Conservation (phyloP, 2,888 invertebrate species). For the Tanytarsus gracilentus region DNA sequence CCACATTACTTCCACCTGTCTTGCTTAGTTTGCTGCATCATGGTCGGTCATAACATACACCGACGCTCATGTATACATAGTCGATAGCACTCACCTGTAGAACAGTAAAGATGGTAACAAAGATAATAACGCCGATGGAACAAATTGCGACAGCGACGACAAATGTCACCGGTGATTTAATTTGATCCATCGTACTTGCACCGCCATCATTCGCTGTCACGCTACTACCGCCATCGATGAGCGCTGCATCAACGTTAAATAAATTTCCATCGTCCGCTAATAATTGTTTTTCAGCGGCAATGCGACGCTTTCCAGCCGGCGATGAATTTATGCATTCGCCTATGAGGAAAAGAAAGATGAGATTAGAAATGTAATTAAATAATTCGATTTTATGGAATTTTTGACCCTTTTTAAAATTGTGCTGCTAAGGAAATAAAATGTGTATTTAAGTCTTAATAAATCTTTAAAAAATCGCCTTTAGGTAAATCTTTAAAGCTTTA, state of each 20-base stretch:
- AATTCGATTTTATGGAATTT: constrained; percentile 23
- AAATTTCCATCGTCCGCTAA: constrained; percentile 18
- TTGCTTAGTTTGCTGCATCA: too few relatives aligned
- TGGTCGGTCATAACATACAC: background rate
- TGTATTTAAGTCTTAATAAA: too few relatives aligned
- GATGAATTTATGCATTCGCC: constrained; percentile 66
- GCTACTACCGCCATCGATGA: constrained; percentile 9
- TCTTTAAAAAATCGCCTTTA: too few relatives aligned
- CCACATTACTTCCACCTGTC: too few relatives aligned
- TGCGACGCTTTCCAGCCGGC: constrained; percentile 64
- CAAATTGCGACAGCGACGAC: constrained; percentile 54
- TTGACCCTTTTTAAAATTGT: too few relatives aligned
- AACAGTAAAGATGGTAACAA: constrained; percentile 59
- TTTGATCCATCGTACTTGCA: constrained; percentile 18
- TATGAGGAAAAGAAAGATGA: constrained; percentile 35
- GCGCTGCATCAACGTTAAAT: constrained; percentile 17
- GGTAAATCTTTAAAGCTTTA: too few relatives aligned
- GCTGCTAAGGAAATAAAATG: too few relatives aligned
- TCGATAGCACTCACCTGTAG: constrained; percentile 62
- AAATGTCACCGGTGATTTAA: constrained; percentile 27
- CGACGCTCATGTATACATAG: background rate
- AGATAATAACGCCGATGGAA: constrained; percentile 58
- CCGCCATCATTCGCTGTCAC: background rate
- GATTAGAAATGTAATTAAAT: constrained; percentile 28
- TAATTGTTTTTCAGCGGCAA: constrained; percentile 45